These are phyloP conservation scores for Scomber scombrus DNA, from an alignment of 2,113 vertebrate species.

Conservation along the genomic window DNA sequence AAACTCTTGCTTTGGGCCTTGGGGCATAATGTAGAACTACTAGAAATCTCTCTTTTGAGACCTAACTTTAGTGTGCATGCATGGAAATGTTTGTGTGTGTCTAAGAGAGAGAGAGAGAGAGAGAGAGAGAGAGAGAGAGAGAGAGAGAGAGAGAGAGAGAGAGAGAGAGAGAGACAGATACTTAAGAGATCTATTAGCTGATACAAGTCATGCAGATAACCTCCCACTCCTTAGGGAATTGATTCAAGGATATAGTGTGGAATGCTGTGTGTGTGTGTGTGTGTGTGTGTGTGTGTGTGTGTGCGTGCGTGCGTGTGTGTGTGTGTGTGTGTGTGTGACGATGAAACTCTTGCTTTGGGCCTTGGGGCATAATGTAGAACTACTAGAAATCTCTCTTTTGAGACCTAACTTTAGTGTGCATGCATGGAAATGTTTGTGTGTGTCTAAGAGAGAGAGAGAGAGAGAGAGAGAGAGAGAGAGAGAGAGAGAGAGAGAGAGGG, in stretches of 20 bases:
- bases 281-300: constrained; percentile 27
- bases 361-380: constrained; percentile 57
- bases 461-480: background rate
- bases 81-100: background rate
- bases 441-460: background rate
- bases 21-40: constrained; percentile 59
- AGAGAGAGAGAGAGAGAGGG: background rate
- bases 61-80: constrained; percentile 8
- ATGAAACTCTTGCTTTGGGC: constrained; percentile 58
- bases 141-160: constrained; percentile 6
- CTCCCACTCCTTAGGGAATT: constrained; percentile 57
- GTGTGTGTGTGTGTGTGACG: constrained; percentile 51
- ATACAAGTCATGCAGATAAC: constrained; percentile 66
- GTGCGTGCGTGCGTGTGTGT: constrained; percentile 48
- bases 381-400: constrained; percentile 58
- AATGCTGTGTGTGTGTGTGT: constrained; percentile 30
- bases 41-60: constrained; percentile 59
- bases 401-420: constrained; percentile 32
- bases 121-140: background rate
- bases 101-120: constrained; percentile 11
- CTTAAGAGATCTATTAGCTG: constrained; percentile 58
- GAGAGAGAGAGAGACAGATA: constrained; percentile 27
- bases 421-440: background rate
- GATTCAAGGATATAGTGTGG: constrained; percentile 52
- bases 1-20: constrained; percentile 59